phyloP scores from a whole-genome alignment of 1,140 invertebrate species.

The Calycopis cecrops region DNA sequence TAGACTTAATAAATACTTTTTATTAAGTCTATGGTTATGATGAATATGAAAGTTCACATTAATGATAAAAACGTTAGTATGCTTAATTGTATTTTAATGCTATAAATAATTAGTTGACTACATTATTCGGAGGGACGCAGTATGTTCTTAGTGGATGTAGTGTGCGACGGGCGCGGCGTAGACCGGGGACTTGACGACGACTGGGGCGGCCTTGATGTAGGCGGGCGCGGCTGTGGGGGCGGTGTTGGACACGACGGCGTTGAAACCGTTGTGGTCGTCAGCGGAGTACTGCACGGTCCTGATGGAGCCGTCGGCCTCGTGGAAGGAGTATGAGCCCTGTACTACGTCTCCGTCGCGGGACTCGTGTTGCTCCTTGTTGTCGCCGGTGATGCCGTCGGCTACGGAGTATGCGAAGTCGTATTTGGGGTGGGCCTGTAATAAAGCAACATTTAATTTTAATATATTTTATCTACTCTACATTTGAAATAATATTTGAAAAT shows the following conservation, averaged over 20 bases:
- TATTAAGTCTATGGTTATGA: too few relatives aligned
- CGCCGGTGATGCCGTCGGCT: slow-evolving; percentile 69
- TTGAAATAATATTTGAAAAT: too few relatives aligned
- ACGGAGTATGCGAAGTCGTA: slow-evolving; percentile 75
- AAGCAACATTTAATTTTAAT: too few relatives aligned
- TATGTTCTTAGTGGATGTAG: slow-evolving; percentile 28
- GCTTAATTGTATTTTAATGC: too few relatives aligned
- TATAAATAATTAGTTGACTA: too few relatives aligned
- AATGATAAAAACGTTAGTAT: too few relatives aligned
- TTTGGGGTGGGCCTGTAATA: slow-evolving; percentile 42
- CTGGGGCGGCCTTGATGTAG: slow-evolving; percentile 36
- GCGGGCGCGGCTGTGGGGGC: slow-evolving; percentile 44
- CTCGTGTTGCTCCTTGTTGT: slow-evolving; percentile 74
- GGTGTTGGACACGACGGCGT: slow-evolving; percentile 75
- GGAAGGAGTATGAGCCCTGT: slow-evolving; percentile 72
- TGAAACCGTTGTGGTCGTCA: slow-evolving; percentile 74
- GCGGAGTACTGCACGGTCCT: slow-evolving; percentile 73
- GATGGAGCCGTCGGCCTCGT: slow-evolving; percentile 75
- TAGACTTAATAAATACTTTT: too few relatives aligned
- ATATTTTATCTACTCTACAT: too few relatives aligned
- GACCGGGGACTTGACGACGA: slow-evolving; percentile 32
- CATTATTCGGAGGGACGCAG: too few relatives aligned
- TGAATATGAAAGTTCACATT: too few relatives aligned
- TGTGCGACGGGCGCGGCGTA: slow-evolving; percentile 28
- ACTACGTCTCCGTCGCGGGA: slow-evolving; percentile 71